These are phyloP conservation scores for Acholoe squamosa DNA, from an alignment of 2,888 invertebrate genomes.

Conservation along the genomic window DNA sequence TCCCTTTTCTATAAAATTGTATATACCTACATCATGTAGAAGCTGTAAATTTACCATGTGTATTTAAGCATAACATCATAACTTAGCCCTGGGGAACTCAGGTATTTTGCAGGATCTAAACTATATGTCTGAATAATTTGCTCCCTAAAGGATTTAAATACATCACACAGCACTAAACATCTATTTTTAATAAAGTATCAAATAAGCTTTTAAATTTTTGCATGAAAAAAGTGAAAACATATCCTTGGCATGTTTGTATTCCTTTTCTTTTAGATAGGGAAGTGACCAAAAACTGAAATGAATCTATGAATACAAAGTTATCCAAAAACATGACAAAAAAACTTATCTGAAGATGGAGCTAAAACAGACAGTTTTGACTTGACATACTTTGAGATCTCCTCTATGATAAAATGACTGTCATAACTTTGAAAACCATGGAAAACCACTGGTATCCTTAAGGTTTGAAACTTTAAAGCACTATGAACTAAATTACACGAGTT, in stretches of 20 bases:
- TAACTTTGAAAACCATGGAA: neutral
- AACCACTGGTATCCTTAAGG: neutral
- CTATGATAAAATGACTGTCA: neutral
- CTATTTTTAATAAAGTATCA: neutral
- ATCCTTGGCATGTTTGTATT: neutral
- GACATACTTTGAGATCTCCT: neutral
- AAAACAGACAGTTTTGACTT: neutral
- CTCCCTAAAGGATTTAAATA: neutral
- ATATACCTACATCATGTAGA: neutral
- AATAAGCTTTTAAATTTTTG: neutral
- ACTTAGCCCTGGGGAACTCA: neutral
- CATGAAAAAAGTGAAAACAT: neutral
- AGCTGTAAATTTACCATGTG: neutral
- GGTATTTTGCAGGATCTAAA: neutral
- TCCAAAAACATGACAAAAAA: neutral
- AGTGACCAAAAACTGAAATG: neutral
- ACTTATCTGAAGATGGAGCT: neutral
- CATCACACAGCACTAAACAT: neutral
- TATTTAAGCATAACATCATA: slow-evolving; percentile 3
- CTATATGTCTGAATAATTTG: neutral
- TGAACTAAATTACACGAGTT: neutral
- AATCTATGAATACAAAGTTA: neutral
- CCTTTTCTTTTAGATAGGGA: neutral
- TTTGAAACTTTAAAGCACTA: neutral
- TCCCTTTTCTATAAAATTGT: slow-evolving; percentile 6